These are phyloP conservation scores for Gobio occitaniae DNA, from an alignment of 2,797 vertebrate genomes.

Conservation along the genomic window DNA sequence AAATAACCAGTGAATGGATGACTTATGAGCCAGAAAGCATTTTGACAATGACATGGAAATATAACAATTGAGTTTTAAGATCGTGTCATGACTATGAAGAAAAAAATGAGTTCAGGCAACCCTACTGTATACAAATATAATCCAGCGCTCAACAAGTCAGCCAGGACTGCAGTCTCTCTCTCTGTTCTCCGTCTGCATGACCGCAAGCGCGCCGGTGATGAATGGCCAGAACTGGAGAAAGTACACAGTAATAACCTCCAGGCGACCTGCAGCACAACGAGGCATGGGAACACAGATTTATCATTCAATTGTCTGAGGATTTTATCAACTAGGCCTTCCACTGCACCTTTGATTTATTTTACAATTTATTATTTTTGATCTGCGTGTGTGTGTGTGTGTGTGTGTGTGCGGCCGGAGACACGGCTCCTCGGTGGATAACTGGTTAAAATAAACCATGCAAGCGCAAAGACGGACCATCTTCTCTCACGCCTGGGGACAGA, in stretches of 20 bases:
- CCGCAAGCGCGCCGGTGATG: slow-evolving; percentile 74
- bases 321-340: slow-evolving; percentile 78
- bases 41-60: not conserved
- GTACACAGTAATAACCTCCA: slow-evolving; percentile 83
- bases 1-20: not conserved
- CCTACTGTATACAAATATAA: slow-evolving; percentile 23
- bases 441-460: slow-evolving; percentile 20
- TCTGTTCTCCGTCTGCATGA: slow-evolving; percentile 65
- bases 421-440: slow-evolving; percentile 25
- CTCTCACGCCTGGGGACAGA: not conserved
- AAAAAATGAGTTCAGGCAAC: not conserved
- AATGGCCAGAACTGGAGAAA: slow-evolving; percentile 78
- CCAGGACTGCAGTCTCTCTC: slow-evolving; percentile 22
- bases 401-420: slow-evolving; percentile 62
- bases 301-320: slow-evolving; percentile 82
- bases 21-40: not conserved
- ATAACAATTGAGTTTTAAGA: not conserved
- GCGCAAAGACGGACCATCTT: not conserved
- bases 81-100: not conserved
- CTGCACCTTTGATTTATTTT: slow-evolving; percentile 78
- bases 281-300: slow-evolving; percentile 74
- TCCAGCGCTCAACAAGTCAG: slow-evolving; percentile 34
- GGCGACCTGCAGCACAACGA: slow-evolving; percentile 71
- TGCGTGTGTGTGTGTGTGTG: slow-evolving; percentile 71
- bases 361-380: slow-evolving; percentile 76